Conservation (phyloP, 2,888 invertebrate species). For the Dichetophora obliterata region DNA sequence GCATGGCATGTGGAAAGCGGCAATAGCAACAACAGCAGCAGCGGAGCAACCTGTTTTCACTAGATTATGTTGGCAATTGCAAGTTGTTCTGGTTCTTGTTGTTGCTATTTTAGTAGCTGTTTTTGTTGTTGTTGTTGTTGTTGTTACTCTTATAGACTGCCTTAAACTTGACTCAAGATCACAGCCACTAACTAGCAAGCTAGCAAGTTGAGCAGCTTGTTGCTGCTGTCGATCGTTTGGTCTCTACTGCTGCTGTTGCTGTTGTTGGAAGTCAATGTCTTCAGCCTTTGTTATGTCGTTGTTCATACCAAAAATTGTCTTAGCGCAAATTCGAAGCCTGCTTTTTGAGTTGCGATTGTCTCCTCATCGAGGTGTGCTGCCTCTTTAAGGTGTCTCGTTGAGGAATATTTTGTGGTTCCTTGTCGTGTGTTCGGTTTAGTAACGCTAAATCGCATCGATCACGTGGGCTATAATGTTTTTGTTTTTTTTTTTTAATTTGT, state of each 20-base stretch:
- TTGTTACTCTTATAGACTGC: conserved; percentile 9
- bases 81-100: conserved; percentile 10
- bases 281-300: conserved; percentile 19
- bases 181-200: conserved; percentile 20
- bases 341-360: background rate
- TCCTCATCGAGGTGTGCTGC: background rate
- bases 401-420: background rate
- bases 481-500: background rate
- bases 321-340: background rate
- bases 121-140: background rate
- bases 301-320: conserved; percentile 21
- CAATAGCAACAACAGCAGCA: conserved; percentile 32
- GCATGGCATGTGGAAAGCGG: background rate
- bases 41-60: conserved; percentile 52
- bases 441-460: conserved; percentile 24
- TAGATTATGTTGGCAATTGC: conserved; percentile 41
- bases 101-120: background rate
- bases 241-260: conserved; percentile 45
- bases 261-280: conserved; percentile 41
- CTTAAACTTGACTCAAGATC: conserved; percentile 16
- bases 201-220: conserved; percentile 37
- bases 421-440: background rate
- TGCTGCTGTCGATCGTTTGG: conserved; percentile 36
- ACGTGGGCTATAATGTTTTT: background rate
- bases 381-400: conserved; percentile 11